Evolutionary conservation across 2,888 invertebrate species (phyloP), one percentile per base, ranked within the genome.

Genomic region (Athalia cordata): DNA sequence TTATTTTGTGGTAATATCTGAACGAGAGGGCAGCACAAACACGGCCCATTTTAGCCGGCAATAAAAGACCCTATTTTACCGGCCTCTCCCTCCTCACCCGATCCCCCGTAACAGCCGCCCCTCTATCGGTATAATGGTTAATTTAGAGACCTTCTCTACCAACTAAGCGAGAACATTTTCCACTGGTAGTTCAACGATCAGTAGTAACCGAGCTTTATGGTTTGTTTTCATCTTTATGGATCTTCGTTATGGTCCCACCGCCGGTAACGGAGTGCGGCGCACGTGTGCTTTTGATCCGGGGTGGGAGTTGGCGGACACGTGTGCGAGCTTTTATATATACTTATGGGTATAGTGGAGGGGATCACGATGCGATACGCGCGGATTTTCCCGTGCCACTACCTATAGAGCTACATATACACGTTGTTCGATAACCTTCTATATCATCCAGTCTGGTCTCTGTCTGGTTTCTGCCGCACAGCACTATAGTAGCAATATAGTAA

Each of bases 141-240:
- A 86, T 86, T 86, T 84, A 85, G 82, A 81, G 76, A 80, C 81
- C 78, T 78, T 78, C 81, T 82, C 85, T 87, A 88, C 87, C 87
- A 84, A 85, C 87, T 80, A 87, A 86, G 88, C 84, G 82, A 82
- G 81, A 81, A 83, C 82, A 80, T 80, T 82, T 83, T 83, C 80
- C 75, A 68, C 83, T 84, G 86, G 85, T 84, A 90, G 90, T 89
- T 87, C 88, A 84, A 88, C 87, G 86, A 86, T 90, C 82, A 85
- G 84, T 88, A 88, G 87, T 89, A 86, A 88, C 84, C 47, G 86
- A 87, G 87, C 86, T 87, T 89, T 88, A 89, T 87, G 85, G 87
- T 86, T 87, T 87, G 87, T 87, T 88, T 87, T 89, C 88, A 89
- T 90, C 90, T 89, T 75, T 78, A 29, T 29, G 29, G 29, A 29